Evolutionary conservation across 2,888 invertebrate genomes (phyloP), one percentile per base, ranked within the genome.

Genomic region (Matsumyia berberina): DNA sequence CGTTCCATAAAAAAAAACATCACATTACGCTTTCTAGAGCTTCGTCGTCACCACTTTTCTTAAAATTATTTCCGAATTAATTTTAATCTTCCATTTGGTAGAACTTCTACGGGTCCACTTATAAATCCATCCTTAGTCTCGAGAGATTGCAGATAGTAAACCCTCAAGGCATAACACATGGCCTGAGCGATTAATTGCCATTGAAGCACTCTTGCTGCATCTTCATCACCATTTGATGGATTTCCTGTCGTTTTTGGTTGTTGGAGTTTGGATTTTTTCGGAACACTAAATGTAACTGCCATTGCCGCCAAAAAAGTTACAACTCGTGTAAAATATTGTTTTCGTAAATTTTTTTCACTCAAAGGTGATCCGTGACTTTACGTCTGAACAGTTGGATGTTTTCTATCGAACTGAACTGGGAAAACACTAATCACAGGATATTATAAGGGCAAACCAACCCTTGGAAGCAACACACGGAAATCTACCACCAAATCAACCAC

Each of bases 201-300:
- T 44, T 90, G 90, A 17, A 89, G 57, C 64, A 89, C 66, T 12
- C 49, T 51, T 4, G 70, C 79, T 58, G 66, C 29, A 24, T 85
- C 80, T 9, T 69, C 49, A 44, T 80, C 53, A 37, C 17, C n/a
- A 39, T 12, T 44, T n/a, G 62, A 17, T 1, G 67, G 11, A 62
- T 44, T 60, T 8, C 60, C 62, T 24, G 15, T 37, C 37, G 19
- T 64, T 5, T 35, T 42, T 6, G 31, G 12, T 37, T 55, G 53
- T 33, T 89, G 78, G 15, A 74, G 74, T 57, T 86, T 67, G 4
- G 74, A 70, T 29, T 87, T 78, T 73, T 90, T 87, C 53, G 90
- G 89, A 77, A 90, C 91, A 70, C 87, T 90, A 86, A 91, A 91
- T 24, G 91, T 91, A 82, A 91, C 90, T 15, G 91, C 91, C 91